Percentiles rank a stretch among this genome's conserved stretches.
These are phyloP conservation scores for Styela plicata DNA, from an alignment of 23 tunicate genomes.

Conservation along the genomic window DNA sequence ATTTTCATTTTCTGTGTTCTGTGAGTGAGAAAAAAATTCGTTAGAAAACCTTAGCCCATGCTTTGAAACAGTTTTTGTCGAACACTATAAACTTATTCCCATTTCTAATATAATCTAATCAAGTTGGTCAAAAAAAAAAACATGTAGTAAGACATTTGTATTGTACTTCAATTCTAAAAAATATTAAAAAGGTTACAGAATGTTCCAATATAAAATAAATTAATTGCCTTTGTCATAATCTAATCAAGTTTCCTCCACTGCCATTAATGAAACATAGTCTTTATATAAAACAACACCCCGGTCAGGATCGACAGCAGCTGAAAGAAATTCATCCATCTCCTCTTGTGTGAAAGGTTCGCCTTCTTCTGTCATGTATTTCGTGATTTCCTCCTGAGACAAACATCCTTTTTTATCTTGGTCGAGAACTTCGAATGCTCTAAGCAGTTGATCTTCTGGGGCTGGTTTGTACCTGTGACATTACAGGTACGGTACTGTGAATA, in stretches of 20 bases:
- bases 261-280: conserved; percentile 95
- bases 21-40: too few species aligned
- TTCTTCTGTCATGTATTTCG: conserved; percentile 84
- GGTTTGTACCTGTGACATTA: conserved; percentile 66
- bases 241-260: conserved; percentile 61
- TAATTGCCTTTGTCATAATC: neutral
- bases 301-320: conserved; percentile 99
- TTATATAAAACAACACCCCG: conserved; percentile 87
- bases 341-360: conserved; percentile 99
- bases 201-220: neutral
- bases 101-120: too few species aligned
- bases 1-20: too few species aligned
- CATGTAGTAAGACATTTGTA: too few species aligned
- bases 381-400: conserved; percentile 85
- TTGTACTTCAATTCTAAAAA: too few species aligned
- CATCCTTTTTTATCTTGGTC: conserved; percentile 85
- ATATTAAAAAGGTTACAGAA: too few species aligned
- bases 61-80: too few species aligned
- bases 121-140: too few species aligned
- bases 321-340: conserved; percentile 95
- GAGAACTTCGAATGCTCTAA: conserved; percentile 92
- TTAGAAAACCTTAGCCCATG: too few species aligned
- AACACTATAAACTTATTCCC: too few species aligned
- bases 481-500: neutral
- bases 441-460: conserved; percentile 84